These are phyloP conservation scores for Gymnocephalus cernua DNA, from an alignment of 2,113 vertebrate genomes.

Conservation along the genomic window DNA sequence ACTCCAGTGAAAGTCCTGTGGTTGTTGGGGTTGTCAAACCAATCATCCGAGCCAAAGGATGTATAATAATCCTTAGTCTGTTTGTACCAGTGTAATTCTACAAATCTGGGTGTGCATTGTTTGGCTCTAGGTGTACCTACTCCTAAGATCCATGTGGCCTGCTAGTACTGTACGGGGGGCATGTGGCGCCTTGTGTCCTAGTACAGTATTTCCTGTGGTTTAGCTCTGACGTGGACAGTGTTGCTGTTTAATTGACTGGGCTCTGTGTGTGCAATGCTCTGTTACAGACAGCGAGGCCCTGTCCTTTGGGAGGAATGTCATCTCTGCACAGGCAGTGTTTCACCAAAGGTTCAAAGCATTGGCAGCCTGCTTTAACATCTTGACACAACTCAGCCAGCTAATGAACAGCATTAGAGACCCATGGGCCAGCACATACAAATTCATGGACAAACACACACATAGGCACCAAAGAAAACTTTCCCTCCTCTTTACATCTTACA, in stretches of 20 bases:
- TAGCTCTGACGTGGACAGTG: conserved; percentile 56
- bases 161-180: neutral
- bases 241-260: conserved; percentile 73
- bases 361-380: conserved; percentile 66
- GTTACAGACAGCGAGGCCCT: conserved; percentile 54
- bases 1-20: too few species aligned
- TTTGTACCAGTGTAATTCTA: conserved; percentile 21
- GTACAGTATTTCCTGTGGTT: conserved; percentile 37
- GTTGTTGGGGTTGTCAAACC: neutral
- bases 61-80: conserved; percentile 1
- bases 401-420: conserved; percentile 67
- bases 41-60: conserved; percentile 4
- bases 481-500: conserved; percentile 1
- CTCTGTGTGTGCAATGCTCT: conserved; percentile 65
- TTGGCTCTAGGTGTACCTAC: neutral
- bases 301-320: conserved; percentile 59
- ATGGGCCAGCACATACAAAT: conserved; percentile 34
- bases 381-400: conserved; percentile 68
- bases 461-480: neutral
- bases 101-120: neutral
- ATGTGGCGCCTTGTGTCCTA: conserved; percentile 34
- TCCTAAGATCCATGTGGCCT: conserved; percentile 10
- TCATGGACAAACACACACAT: conserved; percentile 34
- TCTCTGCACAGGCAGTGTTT: conserved; percentile 49
- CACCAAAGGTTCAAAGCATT: conserved; percentile 57